Conservation (phyloP, 2,888 invertebrate species). For the Metalampra italica region DNA sequence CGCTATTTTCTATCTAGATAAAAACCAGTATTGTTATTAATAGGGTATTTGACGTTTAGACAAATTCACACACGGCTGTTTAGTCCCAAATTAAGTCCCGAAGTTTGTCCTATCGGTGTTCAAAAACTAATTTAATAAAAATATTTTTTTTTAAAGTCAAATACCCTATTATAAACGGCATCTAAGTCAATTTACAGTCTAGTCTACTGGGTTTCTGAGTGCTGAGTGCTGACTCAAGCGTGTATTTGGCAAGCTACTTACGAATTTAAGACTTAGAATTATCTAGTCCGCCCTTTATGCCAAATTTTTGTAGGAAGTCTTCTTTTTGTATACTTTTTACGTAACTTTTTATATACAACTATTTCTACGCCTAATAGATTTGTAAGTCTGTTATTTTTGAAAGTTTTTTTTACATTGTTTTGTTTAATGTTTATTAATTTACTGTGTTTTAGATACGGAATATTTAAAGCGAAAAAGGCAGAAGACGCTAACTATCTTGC, state of each 20-base stretch:
- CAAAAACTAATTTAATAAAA: too few species aligned
- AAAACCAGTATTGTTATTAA: too few species aligned
- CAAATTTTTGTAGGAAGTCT: constrained; percentile 24
- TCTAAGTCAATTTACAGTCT: background rate
- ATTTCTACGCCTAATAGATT: background rate
- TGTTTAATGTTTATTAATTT: constrained; percentile 12
- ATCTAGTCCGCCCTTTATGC: constrained; percentile 20
- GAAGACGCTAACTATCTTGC: constrained; percentile 34
- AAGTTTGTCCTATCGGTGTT: too few species aligned
- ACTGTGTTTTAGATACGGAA: constrained; percentile 31
- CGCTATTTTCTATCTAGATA: too few species aligned
- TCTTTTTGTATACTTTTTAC: constrained; percentile 8
- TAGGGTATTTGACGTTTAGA: too few species aligned
- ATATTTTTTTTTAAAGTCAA: too few species aligned
- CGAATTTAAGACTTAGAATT: background rate
- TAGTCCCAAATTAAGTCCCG: too few species aligned
- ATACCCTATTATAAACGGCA: too few species aligned
- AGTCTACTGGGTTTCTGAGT: background rate
- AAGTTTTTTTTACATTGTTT: too few species aligned
- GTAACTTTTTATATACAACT: background rate
- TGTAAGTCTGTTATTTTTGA: background rate
- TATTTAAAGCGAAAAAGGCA: constrained; percentile 38
- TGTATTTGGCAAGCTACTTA: background rate
- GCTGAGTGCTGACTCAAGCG: too few species aligned
- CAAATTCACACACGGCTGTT: too few species aligned